Evolutionary conservation across 2,113 vertebrate species (phyloP).

Genomic region (Otocyon megalotis): DNA sequence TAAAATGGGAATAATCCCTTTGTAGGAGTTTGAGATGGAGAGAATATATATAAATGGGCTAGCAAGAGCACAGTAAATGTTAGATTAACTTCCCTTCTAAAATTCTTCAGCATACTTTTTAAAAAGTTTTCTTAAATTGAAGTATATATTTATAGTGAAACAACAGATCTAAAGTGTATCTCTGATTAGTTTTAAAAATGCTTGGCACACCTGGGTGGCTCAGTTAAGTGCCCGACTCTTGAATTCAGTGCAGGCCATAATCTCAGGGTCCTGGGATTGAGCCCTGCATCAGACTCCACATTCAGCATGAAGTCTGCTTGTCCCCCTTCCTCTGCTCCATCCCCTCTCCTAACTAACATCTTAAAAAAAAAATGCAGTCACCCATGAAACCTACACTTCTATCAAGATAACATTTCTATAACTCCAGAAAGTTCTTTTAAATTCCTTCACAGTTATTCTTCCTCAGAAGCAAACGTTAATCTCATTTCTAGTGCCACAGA

Average conservation of each 20-base stretch:
- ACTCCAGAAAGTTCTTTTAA: neutral
- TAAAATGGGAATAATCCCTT: constrained; percentile 35
- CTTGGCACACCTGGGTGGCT: too few relatives aligned
- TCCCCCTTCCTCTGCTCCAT: neutral
- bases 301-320: neutral
- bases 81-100: constrained; percentile 43
- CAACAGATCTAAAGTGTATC: neutral
- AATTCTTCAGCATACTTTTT: neutral
- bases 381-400: neutral
- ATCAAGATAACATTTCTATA: neutral
- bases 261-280: neutral
- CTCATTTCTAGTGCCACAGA: constrained; percentile 22
- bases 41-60: neutral
- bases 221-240: neutral
- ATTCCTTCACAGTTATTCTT: constrained; percentile 50
- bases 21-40: neutral
- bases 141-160: constrained; percentile 34
- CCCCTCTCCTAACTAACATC: neutral
- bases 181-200: constrained; percentile 8
- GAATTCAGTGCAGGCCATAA: neutral
- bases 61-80: neutral
- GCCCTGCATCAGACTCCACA: neutral
- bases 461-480: constrained; percentile 5
- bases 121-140: neutral
- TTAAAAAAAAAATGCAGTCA: neutral